Percentiles rank a stretch among this genome's conserved stretches.
Evolutionary conservation across 2,797 vertebrate genomes (phyloP).

Genomic region (Hafferia zeledoni): DNA sequence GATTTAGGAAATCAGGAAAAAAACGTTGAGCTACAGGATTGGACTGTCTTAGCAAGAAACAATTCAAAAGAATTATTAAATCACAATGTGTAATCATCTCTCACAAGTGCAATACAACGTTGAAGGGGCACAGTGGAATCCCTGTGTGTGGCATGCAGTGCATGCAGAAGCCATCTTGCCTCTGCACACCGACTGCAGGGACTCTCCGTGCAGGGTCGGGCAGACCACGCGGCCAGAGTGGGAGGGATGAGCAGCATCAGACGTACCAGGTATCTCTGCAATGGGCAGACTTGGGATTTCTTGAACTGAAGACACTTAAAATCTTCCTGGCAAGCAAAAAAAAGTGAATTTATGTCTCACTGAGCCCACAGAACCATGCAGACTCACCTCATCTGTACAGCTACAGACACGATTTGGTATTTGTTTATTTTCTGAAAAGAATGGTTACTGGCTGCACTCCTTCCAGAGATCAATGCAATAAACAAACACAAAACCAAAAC

Average conservation of each 20-base stretch:
- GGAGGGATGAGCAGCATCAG: not conserved
- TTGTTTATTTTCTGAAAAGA: not conserved
- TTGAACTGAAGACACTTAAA: not conserved
- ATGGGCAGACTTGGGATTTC: not conserved
- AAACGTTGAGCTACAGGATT: not conserved
- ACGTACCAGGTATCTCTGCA: not conserved
- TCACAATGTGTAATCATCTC: not conserved
- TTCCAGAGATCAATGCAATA: not conserved
- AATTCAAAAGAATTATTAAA: not conserved
- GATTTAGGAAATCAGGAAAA: not conserved
- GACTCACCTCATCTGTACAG: not conserved
- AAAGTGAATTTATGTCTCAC: not conserved
- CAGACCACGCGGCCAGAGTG: not conserved
- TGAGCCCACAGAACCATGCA: not conserved
- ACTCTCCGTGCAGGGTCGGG: not conserved
- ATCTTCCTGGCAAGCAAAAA: not conserved
- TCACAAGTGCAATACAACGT: not conserved
- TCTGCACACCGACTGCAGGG: not conserved
- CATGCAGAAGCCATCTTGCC: conserved; percentile 26
- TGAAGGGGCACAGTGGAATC: not conserved
- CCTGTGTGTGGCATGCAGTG: not conserved
- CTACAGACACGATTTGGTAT: not conserved
- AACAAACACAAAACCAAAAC: not conserved
- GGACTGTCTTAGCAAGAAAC: not conserved
- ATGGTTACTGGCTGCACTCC: not conserved